A percentile compares a stretch with the other conserved stretches of the same genome.
phyloP scores from a whole-genome alignment of 1,140 invertebrate genomes.

The Lasaia peninsularis region DNA sequence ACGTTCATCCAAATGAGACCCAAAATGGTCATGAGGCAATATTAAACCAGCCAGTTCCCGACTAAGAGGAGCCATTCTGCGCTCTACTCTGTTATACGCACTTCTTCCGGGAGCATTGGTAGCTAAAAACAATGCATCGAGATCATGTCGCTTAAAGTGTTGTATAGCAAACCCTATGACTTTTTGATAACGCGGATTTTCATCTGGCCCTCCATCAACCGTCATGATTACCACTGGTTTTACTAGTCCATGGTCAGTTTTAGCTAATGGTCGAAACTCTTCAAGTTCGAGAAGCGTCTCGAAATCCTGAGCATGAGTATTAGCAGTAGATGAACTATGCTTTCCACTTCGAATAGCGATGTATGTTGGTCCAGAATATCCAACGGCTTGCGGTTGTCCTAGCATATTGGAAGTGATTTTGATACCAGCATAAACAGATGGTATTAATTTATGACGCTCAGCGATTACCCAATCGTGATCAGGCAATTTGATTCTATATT shows the following conservation, averaged over 20 bases:
- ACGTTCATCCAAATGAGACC: conserved; percentile 53
- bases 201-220: conserved; percentile 33
- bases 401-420: not conserved
- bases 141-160: conserved; percentile 35
- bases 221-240: conserved; percentile 30
- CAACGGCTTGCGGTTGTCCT: not conserved
- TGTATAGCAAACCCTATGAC: conserved; percentile 37
- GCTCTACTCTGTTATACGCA: conserved; percentile 27
- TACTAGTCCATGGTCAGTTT: not conserved
- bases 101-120: conserved; percentile 24
- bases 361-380: conserved; percentile 1
- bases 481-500: conserved; percentile 47
- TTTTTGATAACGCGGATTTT: conserved; percentile 39
- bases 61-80: conserved; percentile 42
- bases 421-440: not conserved
- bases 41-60: conserved; percentile 31
- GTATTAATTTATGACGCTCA: conserved; percentile 2
- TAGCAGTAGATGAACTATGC: not conserved
- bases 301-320: not conserved
- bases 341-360: not conserved
- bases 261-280: not conserved
- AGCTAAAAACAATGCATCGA: conserved; percentile 26
- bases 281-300: not conserved
- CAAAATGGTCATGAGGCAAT: conserved; percentile 47
- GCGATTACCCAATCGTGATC: conserved; percentile 45